phyloP scores from a whole-genome alignment of 2,888 invertebrate genomes.

The Pyrgus malvae region DNA sequence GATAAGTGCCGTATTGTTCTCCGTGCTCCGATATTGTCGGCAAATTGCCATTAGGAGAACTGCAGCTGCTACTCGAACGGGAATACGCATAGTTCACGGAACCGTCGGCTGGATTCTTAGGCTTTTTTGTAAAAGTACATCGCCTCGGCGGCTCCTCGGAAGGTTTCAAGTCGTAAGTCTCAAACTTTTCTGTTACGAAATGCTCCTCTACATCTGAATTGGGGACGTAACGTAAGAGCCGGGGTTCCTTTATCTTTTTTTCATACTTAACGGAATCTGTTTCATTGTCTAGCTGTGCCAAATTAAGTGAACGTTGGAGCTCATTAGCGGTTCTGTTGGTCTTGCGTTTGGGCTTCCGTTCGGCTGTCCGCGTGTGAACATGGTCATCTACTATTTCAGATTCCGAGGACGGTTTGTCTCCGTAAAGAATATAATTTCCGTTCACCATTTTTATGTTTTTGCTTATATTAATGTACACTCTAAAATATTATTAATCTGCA shows the following conservation, averaged over 20 bases:
- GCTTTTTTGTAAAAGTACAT: slow-evolving; percentile 67
- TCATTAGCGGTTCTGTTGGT: slow-evolving; percentile 61
- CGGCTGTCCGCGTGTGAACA: slow-evolving; percentile 61
- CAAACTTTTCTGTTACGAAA: slow-evolving; percentile 67
- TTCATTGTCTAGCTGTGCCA: slow-evolving; percentile 68
- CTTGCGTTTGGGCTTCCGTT: slow-evolving; percentile 63
- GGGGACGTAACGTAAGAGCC: slow-evolving; percentile 67
- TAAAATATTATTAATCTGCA: neutral
- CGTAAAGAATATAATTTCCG: slow-evolving; percentile 73
- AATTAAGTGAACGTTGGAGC: slow-evolving; percentile 59
- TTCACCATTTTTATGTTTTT: slow-evolving; percentile 66
- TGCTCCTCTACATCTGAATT: slow-evolving; percentile 69
- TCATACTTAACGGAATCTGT: slow-evolving; percentile 73
- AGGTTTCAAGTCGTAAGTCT: slow-evolving; percentile 68
- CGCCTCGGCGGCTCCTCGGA: slow-evolving; percentile 61
- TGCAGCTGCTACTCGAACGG: slow-evolving; percentile 70
- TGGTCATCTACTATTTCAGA: slow-evolving; percentile 72
- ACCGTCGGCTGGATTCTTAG: slow-evolving; percentile 70
- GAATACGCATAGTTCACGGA: slow-evolving; percentile 73
- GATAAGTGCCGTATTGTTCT: slow-evolving; percentile 66
- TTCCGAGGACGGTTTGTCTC: slow-evolving; percentile 69
- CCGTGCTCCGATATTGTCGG: slow-evolving; percentile 73
- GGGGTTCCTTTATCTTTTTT: slow-evolving; percentile 70
- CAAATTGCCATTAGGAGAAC: slow-evolving; percentile 69
- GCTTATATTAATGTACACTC: slow-evolving; percentile 1